These are phyloP conservation scores for Aphaenogaster ashmeadi DNA, from an alignment of 1,140 invertebrate genomes.

Conservation along the genomic window DNA sequence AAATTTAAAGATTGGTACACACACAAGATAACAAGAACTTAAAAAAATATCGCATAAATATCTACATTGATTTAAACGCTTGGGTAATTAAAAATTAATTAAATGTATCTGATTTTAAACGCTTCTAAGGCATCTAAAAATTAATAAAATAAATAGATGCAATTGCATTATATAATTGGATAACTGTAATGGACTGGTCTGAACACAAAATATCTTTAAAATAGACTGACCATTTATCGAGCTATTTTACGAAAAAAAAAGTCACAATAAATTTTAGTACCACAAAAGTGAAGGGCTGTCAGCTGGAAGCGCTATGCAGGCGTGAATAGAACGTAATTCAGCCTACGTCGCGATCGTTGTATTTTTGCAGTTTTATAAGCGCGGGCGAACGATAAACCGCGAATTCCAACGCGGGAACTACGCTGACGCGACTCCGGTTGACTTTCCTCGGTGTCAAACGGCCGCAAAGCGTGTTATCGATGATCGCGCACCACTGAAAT, in stretches of 20 bases:
- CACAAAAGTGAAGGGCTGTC: slow-evolving; percentile 8
- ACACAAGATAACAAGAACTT: not conserved
- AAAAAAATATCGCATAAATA: too few species aligned
- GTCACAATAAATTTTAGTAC: slow-evolving; percentile 29
- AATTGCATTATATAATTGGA: not conserved
- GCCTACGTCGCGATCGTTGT: slow-evolving; percentile 11
- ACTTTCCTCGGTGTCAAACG: slow-evolving; percentile 55
- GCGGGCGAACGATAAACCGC: slow-evolving; percentile 47
- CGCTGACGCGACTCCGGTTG: slow-evolving; percentile 45
- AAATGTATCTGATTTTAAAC: not conserved
- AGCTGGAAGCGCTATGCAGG: slow-evolving; percentile 5
- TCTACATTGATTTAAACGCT: too few species aligned
- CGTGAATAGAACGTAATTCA: slow-evolving; percentile 60
- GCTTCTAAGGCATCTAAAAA: not conserved
- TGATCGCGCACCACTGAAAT: slow-evolving; percentile 52
- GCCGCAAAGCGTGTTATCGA: slow-evolving; percentile 60
- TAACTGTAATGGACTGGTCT: not conserved
- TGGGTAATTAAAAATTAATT: too few species aligned
- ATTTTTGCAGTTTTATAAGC: slow-evolving; percentile 50
- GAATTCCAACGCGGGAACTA: slow-evolving; percentile 8
- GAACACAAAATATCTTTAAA: not conserved
- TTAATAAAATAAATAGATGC: not conserved
- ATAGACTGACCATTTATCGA: not conserved
- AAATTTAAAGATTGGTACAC: not conserved
- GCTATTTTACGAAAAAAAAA: not conserved